phyloP scores from a whole-genome alignment of 1,140 invertebrate genomes.

The Campodea augens region DNA sequence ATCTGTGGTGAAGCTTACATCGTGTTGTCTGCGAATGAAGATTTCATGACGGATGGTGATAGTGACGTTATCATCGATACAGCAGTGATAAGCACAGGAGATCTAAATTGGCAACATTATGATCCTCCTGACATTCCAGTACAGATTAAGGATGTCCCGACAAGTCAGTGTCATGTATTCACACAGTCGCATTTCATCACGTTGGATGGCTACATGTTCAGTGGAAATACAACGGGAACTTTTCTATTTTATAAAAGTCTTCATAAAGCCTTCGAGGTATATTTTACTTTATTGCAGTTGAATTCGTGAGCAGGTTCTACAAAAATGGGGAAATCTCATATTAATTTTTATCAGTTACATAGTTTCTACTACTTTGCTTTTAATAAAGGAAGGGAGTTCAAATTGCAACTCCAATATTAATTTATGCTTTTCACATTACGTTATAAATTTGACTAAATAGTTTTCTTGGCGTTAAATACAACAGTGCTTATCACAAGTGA shows the following conservation, averaged over 20 bases:
- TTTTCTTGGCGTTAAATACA: too few relatives aligned
- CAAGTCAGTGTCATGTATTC: conserved; percentile 1
- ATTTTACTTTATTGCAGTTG: too few relatives aligned
- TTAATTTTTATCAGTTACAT: too few relatives aligned
- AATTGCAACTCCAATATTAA: too few relatives aligned
- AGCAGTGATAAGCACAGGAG: not conserved
- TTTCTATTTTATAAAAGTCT: not conserved
- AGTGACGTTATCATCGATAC: not conserved
- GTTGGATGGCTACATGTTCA: not conserved
- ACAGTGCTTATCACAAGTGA: too few relatives aligned
- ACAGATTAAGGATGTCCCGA: not conserved
- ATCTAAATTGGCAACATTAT: not conserved
- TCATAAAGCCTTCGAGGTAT: not conserved
- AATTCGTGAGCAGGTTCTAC: too few relatives aligned
- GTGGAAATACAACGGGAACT: not conserved
- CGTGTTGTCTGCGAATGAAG: not conserved
- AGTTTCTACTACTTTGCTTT: too few relatives aligned
- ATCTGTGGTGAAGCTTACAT: too few relatives aligned
- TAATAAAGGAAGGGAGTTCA: too few relatives aligned
- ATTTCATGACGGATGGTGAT: not conserved
- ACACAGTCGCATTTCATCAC: not conserved
- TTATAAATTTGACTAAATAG: too few relatives aligned
- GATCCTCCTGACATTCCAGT: conserved; percentile 2
- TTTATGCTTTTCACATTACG: too few relatives aligned
- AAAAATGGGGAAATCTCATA: too few relatives aligned